These are phyloP conservation scores for Oreocharis arfaki DNA, from an alignment of 2,113 vertebrate species.

Conservation along the genomic window DNA sequence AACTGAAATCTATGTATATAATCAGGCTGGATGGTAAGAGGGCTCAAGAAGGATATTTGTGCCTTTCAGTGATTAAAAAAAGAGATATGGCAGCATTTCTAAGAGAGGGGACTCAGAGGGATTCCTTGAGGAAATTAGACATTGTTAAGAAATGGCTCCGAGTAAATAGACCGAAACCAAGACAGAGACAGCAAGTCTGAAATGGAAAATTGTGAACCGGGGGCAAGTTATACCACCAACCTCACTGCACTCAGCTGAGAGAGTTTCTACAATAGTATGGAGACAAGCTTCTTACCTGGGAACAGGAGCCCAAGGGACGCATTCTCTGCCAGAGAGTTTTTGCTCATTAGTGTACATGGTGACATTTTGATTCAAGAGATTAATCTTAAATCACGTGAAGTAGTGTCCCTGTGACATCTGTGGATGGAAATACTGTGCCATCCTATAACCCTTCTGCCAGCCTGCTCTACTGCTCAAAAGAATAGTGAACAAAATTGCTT, in stretches of 20 bases:
- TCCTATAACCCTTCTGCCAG: slow-evolving; percentile 12
- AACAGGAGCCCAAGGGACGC: background rate
- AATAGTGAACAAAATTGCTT: background rate
- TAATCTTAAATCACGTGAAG: slow-evolving; percentile 19
- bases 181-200: slow-evolving; percentile 68
- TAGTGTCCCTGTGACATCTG: background rate
- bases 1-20: slow-evolving; percentile 59
- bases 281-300: slow-evolving; percentile 45
- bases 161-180: slow-evolving; percentile 73
- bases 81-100: slow-evolving; percentile 65
- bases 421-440: background rate
- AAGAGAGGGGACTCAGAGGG: slow-evolving; percentile 64
- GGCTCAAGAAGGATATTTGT: slow-evolving; percentile 65
- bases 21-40: slow-evolving; percentile 55
- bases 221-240: slow-evolving; percentile 56
- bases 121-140: slow-evolving; percentile 72
- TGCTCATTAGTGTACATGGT: slow-evolving; percentile 48
- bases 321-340: slow-evolving; percentile 15
- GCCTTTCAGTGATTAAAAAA: slow-evolving; percentile 65
- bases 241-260: slow-evolving; percentile 10
- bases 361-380: slow-evolving; percentile 39
- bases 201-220: slow-evolving; percentile 64
- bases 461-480: background rate
- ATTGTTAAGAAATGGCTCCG: slow-evolving; percentile 70
- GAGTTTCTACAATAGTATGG: slow-evolving; percentile 7